These are phyloP conservation scores for Rhodophaea formosa DNA, from an alignment of 2,888 invertebrate genomes.

Conservation along the genomic window DNA sequence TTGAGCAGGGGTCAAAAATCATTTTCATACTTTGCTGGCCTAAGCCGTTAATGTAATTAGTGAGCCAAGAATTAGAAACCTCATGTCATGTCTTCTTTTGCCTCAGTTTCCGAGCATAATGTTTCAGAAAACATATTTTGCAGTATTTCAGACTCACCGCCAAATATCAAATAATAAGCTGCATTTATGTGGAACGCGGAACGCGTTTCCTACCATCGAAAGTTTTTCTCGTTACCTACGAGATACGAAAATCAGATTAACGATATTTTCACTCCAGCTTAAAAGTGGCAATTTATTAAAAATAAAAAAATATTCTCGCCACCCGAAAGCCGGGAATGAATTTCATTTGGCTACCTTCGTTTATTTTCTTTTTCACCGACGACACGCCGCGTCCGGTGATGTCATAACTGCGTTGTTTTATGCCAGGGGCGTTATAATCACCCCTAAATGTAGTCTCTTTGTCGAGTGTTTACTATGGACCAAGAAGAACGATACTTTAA, in stretches of 20 bases:
- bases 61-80: too few relatives aligned
- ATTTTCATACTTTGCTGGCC: too few relatives aligned
- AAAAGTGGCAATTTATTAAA: background rate
- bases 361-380: background rate
- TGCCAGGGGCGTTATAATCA: background rate
- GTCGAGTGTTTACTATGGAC: background rate
- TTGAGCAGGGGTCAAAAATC: too few relatives aligned
- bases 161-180: too few relatives aligned
- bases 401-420: slow-evolving; percentile 11
- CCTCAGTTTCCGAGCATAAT: too few relatives aligned
- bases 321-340: slow-evolving; percentile 5
- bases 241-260: background rate
- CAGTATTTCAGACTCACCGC: too few relatives aligned
- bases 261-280: background rate
- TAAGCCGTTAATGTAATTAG: too few relatives aligned
- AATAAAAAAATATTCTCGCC: background rate
- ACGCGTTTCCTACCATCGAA: too few relatives aligned
- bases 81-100: too few relatives aligned
- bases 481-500: background rate
- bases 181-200: too few relatives aligned
- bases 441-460: background rate
- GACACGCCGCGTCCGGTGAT: background rate
- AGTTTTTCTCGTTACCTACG: background rate
- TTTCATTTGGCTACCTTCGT: slow-evolving; percentile 8
- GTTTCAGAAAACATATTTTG: too few relatives aligned